Base-by-base conservation (phyloP, 2,113 vertebrate genomes). In the Cheilinus undulatus region DNA sequence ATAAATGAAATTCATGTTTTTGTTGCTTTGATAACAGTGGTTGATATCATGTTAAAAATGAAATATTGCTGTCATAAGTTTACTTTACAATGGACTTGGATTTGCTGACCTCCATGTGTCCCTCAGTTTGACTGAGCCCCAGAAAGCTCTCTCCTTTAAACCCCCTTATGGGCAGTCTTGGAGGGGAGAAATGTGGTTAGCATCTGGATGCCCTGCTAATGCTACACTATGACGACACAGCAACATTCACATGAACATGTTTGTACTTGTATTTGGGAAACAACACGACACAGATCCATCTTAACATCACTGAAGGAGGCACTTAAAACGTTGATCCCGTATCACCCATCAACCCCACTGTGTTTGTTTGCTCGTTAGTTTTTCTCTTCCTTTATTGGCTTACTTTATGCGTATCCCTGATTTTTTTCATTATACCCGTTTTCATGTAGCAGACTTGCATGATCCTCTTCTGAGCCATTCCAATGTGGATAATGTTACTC, bases 191-290 rank as follows among this genome's bases (percentile, higher is more conserved):
- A n/a, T n/a, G n/a, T n/a, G 67, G 67, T 75, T 80, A 87, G 85
- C 89, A 90, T 90, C 89, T 93, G 91, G 86, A 86, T 76, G 77
- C 62, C 77, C 42, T 50, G 71, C 82, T 73, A 85, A 90, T 85
- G 83, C 59, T 81, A 54, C 60, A 62, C 61, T 34, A 64, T 69
- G 75, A 62, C 30, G 23, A 50, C 70, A 23, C 73, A 58, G 48
- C 34, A 0, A 49, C 27, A 32, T 59, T 45, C 3, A 34, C 9
- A 38, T 56, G 50, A 48, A 43, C 3, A 19, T 15, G 32, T 5
- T 49, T 38, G 45, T 53, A 67, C 61, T 19, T 49, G 66, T n/a
- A 22, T 64, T 34, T 14, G 36, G 62, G 20, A 43, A 4, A 5
- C 23, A 0, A 8, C 45, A 30, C 69, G 15, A 40, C 12, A 40